Evolutionary conservation across 2,888 invertebrate species (phyloP).

Genomic region (Protodeltote pygarga): DNA sequence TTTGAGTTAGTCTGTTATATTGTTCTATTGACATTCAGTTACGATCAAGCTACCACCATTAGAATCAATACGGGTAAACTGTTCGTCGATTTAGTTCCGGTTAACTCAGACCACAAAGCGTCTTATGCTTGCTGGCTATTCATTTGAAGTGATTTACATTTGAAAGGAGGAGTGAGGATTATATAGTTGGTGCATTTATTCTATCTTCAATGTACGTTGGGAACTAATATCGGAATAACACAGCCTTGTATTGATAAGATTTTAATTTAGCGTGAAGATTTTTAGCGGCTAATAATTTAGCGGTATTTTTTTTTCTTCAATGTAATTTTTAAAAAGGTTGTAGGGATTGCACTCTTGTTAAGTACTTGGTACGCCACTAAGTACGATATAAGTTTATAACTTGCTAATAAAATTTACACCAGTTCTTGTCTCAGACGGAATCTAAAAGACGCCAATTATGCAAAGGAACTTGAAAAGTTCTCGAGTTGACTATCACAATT

Average conservation of each 20-base stretch:
- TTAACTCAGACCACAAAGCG: slow-evolving; percentile 55
- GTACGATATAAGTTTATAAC: slow-evolving; percentile 45
- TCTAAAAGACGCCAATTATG: slow-evolving; percentile 74
- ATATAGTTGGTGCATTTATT: too few relatives aligned
- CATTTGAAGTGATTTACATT: slow-evolving; percentile 49
- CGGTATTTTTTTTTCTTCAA: too few relatives aligned
- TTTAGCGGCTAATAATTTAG: too few relatives aligned
- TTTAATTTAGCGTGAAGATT: too few relatives aligned
- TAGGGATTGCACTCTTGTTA: slow-evolving; percentile 35
- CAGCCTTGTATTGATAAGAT: too few relatives aligned
- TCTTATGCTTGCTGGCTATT: too few relatives aligned
- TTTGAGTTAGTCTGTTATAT: slow-evolving; percentile 36
- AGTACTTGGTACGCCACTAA: slow-evolving; percentile 37
- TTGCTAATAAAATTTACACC: slow-evolving; percentile 62
- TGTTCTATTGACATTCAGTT: slow-evolving; percentile 39
- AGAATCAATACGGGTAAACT: slow-evolving; percentile 55
- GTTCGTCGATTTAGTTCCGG: slow-evolving; percentile 51
- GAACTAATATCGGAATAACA: too few relatives aligned
- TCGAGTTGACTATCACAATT: slow-evolving; percentile 70
- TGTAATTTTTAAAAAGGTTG: too few relatives aligned
- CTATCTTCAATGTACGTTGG: too few relatives aligned
- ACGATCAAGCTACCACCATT: slow-evolving; percentile 44
- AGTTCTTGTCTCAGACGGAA: slow-evolving; percentile 49
- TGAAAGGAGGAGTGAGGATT: slow-evolving; percentile 1
- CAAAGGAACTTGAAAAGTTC: slow-evolving; percentile 67